A percentile compares a stretch with the other conserved stretches of the same genome.
These are phyloP conservation scores for Microplitis mediator DNA, from an alignment of 1,140 invertebrate genomes.

Conservation along the genomic window DNA sequence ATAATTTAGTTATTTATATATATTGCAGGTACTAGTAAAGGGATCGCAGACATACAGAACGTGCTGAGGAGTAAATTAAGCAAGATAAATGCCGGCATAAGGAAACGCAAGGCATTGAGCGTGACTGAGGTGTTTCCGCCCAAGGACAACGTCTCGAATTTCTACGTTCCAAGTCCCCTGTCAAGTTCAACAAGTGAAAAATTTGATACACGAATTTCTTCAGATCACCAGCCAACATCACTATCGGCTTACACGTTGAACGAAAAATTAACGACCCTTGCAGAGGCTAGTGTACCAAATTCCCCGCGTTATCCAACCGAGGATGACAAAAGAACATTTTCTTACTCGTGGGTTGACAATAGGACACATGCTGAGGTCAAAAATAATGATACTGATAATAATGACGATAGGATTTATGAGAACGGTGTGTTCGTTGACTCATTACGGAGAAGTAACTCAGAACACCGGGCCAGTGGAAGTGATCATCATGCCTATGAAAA, in stretches of 20 bases:
- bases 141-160: constrained; percentile 60
- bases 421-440: constrained; percentile 12
- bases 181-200: constrained; percentile 46
- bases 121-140: constrained; percentile 69
- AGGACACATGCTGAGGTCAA: neutral
- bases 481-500: constrained; percentile 42
- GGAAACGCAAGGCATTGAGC: constrained; percentile 68
- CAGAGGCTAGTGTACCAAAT: constrained; percentile 47
- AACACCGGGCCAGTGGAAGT: constrained; percentile 29
- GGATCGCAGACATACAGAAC: constrained; percentile 65
- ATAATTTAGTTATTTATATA: no score
- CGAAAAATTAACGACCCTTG: constrained; percentile 49
- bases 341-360: constrained; percentile 32
- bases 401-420: neutral
- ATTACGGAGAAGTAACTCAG: constrained; percentile 42
- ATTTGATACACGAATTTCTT: constrained; percentile 27
- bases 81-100: constrained; percentile 70
- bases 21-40: constrained; percentile 49
- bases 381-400: neutral
- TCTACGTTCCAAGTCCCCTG: constrained; percentile 72
- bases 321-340: constrained; percentile 31
- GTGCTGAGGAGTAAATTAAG: constrained; percentile 70
- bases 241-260: constrained; percentile 30
- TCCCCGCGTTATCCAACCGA: constrained; percentile 39
- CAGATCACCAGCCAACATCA: neutral